A percentile compares a stretch with the other conserved stretches of the same genome.
Conservation (phyloP, 2,888 invertebrate species). For the Chrysolina haemoptera region DNA sequence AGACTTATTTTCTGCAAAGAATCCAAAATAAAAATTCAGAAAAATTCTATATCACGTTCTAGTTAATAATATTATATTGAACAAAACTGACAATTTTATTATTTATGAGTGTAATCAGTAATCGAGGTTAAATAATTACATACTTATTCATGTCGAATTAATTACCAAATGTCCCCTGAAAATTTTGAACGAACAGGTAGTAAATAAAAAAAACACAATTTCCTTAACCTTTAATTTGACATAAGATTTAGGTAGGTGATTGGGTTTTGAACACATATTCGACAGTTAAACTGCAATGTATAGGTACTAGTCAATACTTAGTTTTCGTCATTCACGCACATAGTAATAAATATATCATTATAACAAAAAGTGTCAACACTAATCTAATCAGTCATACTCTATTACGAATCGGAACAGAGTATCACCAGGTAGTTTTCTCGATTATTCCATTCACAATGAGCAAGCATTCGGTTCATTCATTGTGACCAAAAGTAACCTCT, state of each 20-base stretch:
- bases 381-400: slow-evolving; percentile 56
- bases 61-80: too few species aligned
- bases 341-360: slow-evolving; percentile 13
- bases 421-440: slow-evolving; percentile 46
- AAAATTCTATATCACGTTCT: too few species aligned
- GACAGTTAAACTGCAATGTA: slow-evolving; percentile 69
- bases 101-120: too few species aligned
- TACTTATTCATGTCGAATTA: too few species aligned
- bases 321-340: slow-evolving; percentile 49
- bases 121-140: too few species aligned
- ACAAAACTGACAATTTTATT: too few species aligned
- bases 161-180: not conserved
- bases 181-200: not conserved
- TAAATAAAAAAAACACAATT: not conserved
- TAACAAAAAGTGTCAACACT: slow-evolving; percentile 1
- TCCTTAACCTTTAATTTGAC: slow-evolving; percentile 64
- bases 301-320: slow-evolving; percentile 68
- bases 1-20: too few species aligned
- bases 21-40: too few species aligned
- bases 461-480: slow-evolving; percentile 7
- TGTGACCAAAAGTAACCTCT: slow-evolving; percentile 38
- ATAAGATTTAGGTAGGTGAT: slow-evolving; percentile 70
- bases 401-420: slow-evolving; percentile 67
- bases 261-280: slow-evolving; percentile 70
- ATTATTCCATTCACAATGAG: slow-evolving; percentile 14